Base-by-base conservation (phyloP, 2,888 invertebrate genomes). In the Temnothorax unifasciatus region DNA sequence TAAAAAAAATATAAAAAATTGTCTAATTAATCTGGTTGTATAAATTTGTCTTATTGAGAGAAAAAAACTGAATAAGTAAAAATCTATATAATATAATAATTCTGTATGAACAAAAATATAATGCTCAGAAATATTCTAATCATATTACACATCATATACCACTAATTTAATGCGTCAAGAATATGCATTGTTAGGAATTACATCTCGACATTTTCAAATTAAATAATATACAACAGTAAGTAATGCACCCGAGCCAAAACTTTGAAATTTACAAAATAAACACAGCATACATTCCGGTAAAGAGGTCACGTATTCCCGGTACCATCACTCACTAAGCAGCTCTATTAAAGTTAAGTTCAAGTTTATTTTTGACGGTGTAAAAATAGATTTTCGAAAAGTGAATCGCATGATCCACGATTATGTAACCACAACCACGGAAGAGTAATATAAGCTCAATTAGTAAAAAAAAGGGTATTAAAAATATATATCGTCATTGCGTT, bases 331-430 rank as follows among this genome's bases (percentile, higher is more conserved):
- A 57, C 68, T 77, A 57, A 68, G 25, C 41, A 41, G 34, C 41
- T 68, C 15, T 57, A 57, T 21, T 34, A 44, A 77, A 57, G 41
- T 77, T 41, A 44, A 68, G 41, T 68, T 68, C 8, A 44, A 77
- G 29, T 57, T 77, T 77, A 77, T 77, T 77, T 77, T 29, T 44
- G 44, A 77, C 44, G 18, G 15, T 44, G 11, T 15, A 77, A 77
- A 77, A 77, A 68, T 77, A 77, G 68, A 68, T 77, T 54, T 68
- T 77, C 38, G 5, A 54, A 57, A 76, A 44, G 15, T n/a, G 1
- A 77, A 44, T 63, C 9, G n/a, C 44, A 57, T n/a, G 29, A 66
- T 41, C 44, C n/a, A 29, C 21, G 4, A 47, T 77, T 77, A 77
- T 21, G 2, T 77, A 77, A 77, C 2, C 18, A n/a, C 13, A 41